A percentile compares a stretch with the other conserved stretches of the same genome.
Evolutionary conservation across 2,113 vertebrate genomes (phyloP).

Genomic region (Odontophorus gujanensis): DNA sequence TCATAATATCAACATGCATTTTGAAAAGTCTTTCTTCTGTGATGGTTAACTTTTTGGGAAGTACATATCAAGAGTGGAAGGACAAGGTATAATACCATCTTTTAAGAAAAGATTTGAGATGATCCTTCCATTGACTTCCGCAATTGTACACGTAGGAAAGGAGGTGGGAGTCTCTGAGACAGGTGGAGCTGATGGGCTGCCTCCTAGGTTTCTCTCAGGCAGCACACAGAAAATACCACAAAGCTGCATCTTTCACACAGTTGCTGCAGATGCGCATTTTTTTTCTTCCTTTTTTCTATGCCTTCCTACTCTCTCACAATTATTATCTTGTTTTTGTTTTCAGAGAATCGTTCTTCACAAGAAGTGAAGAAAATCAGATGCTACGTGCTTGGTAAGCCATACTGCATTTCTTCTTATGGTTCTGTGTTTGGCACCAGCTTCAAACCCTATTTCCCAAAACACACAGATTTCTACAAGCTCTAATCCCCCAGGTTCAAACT

Average conservation of each 20-base stretch:
- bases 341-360: background rate
- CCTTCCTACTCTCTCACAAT: background rate
- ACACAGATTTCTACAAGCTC: background rate
- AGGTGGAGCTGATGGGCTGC: background rate
- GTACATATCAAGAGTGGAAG: background rate
- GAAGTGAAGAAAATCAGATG: background rate
- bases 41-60: conserved; percentile 24
- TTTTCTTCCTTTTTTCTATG: background rate
- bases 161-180: background rate
- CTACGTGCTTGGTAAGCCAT: background rate
- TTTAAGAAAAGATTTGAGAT: background rate
- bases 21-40: conserved; percentile 9
- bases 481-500: background rate
- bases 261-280: background rate
- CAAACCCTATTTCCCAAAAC: background rate
- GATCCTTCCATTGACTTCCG: background rate
- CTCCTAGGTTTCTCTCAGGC: background rate
- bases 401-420: background rate
- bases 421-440: background rate
- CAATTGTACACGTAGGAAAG: background rate
- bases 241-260: background rate
- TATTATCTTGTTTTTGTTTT: background rate
- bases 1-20: conserved; percentile 19
- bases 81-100: background rate
- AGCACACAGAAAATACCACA: background rate